Percentiles rank a stretch among this genome's conserved stretches.
phyloP scores from a whole-genome alignment of 2,888 invertebrate species.

The Tyria jacobaeae region DNA sequence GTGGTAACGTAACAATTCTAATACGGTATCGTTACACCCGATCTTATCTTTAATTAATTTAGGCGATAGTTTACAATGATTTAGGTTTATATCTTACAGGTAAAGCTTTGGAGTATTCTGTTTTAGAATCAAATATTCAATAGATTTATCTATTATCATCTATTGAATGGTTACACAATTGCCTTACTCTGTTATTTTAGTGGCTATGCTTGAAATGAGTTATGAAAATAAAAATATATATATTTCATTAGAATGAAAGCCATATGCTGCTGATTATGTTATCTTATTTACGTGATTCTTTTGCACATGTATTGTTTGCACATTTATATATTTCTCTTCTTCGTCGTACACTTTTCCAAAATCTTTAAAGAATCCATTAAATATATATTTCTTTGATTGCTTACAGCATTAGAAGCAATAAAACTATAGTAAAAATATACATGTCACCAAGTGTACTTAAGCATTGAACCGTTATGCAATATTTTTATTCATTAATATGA shows the following conservation, averaged over 20 bases:
- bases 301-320: too few species aligned
- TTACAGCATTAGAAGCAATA: too few species aligned
- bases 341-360: not conserved
- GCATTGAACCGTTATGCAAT: not conserved
- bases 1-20: slow-evolving; percentile 18
- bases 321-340: too few species aligned
- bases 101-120: not conserved
- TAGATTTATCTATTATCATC: not conserved
- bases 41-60: slow-evolving; percentile 21
- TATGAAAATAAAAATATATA: too few species aligned
- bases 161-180: not conserved
- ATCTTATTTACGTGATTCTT: too few species aligned
- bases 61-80: slow-evolving; percentile 17
- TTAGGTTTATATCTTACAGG: slow-evolving; percentile 12
- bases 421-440: too few species aligned
- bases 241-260: too few species aligned
- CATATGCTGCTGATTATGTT: too few species aligned
- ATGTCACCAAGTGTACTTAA: not conserved
- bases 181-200: too few species aligned
- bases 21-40: slow-evolving; percentile 11
- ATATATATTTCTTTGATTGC: too few species aligned
- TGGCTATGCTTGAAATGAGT: not conserved
- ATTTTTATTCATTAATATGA: not conserved
- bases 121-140: slow-evolving; percentile 1
- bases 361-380: too few species aligned